Base-by-base conservation (phyloP, 2,888 invertebrate genomes). In the Drosophila kambysellisi region DNA sequence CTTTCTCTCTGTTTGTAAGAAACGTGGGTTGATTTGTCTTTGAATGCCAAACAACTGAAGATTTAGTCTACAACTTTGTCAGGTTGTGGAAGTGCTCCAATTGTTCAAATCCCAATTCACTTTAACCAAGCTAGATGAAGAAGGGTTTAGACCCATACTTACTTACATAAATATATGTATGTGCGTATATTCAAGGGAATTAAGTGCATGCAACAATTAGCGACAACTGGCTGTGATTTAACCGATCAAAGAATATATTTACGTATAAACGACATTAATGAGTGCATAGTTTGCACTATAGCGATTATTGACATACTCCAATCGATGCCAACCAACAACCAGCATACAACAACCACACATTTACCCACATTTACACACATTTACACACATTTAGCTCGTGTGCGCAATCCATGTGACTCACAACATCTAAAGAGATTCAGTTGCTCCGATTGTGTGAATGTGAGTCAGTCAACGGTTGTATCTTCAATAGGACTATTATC, bases 401-500 rank as follows among this genome's bases (percentile, higher is more conserved):
- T 77, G 85, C 68, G 51, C 70, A 58, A 30, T 62, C 73, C 73
- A 85, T 88, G 83, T 83, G 83, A 88, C 70, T 86, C 81, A 75
- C 50, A 64, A 53, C 46, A 30, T 32, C 60, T 15, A 37, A 35
- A 59, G 39, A 20, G 29, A 35, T 33, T 33, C 29, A 35, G 59
- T 41, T 39, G 33, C 52, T 32, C 25, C 4, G 29, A 50, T 50
- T 50, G 17, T 30, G 1, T 30, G 1, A 50, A 8, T 25, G 8
- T 46, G 46, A 46, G 20, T 46, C 46, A 50, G 17, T 15, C 17
- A 9, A 5, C 48, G 61, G 58, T 54, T 75, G 65, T 62, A 43
- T 62, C 58, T 39, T 53, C 53, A 32, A 70, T 63, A 29, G 51
- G 51, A 60, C 56, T 46, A 17, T 25, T 58, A 58, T 61, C 17